phyloP scores from a whole-genome alignment of 2,888 invertebrate genomes.

The Crepidodera aurea region DNA sequence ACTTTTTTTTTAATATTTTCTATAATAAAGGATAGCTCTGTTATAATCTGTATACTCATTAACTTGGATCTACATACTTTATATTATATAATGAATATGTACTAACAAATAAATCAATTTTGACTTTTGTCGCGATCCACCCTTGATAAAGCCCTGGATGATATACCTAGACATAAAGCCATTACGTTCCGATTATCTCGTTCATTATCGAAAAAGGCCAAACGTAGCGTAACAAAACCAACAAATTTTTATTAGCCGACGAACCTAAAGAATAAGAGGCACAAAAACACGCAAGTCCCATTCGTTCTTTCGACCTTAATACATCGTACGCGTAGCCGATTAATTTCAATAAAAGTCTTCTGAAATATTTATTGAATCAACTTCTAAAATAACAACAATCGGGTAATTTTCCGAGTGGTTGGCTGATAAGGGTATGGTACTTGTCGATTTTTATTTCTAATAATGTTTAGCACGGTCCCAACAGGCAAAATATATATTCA shows the following conservation, averaged over 20 bases:
- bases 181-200: constrained; percentile 26
- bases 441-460: neutral
- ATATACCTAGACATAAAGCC: constrained; percentile 10
- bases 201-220: constrained; percentile 29
- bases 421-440: neutral
- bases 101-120: too few relatives aligned
- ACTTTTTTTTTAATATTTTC: too few relatives aligned
- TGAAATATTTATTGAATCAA: constrained; percentile 45
- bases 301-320: constrained; percentile 39
- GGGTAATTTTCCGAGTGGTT: constrained; percentile 10
- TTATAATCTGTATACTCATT: too few relatives aligned
- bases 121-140: neutral
- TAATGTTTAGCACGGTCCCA: too few relatives aligned
- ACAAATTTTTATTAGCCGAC: constrained; percentile 38
- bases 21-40: too few relatives aligned
- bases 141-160: neutral
- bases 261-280: constrained; percentile 35
- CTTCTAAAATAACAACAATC: constrained; percentile 21
- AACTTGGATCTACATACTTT: too few relatives aligned
- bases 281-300: constrained; percentile 45
- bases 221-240: constrained; percentile 25
- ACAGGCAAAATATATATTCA: too few relatives aligned
- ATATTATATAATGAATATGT: too few relatives aligned
- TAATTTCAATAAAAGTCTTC: constrained; percentile 51
- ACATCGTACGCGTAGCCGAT: constrained; percentile 43